Percentiles rank a stretch among this genome's conserved stretches.
phyloP scores from a whole-genome alignment of 2,797 vertebrate species.

The Cyclopterus lumpus region DNA sequence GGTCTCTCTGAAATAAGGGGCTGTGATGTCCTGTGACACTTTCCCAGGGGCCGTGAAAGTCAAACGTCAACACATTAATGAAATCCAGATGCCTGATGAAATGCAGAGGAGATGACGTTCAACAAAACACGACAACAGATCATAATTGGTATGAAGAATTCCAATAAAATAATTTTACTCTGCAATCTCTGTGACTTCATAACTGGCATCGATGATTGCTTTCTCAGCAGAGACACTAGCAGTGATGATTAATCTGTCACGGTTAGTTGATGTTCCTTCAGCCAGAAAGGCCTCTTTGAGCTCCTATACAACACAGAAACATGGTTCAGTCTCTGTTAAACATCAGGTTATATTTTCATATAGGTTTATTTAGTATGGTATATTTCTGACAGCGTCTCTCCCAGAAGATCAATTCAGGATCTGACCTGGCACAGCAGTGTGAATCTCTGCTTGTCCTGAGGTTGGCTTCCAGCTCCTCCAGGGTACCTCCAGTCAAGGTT shows the following conservation, averaged over 20 bases:
- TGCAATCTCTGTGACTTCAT: slow-evolving; percentile 74
- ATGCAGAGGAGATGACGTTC: background rate
- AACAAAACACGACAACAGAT: background rate
- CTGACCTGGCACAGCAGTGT: slow-evolving; percentile 79
- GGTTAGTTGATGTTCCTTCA: slow-evolving; percentile 36
- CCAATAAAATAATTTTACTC: slow-evolving; percentile 44
- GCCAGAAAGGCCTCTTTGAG: slow-evolving; percentile 61
- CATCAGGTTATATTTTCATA: background rate
- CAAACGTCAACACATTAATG: slow-evolving; percentile 82
- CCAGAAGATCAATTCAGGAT: background rate
- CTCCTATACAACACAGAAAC: slow-evolving; percentile 63
- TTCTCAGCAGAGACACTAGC: slow-evolving; percentile 73
- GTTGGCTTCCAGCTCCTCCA: slow-evolving; percentile 72
- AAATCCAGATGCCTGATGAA: slow-evolving; percentile 79
- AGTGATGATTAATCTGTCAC: slow-evolving; percentile 69
- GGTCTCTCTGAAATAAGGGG: slow-evolving; percentile 73
- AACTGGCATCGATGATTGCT: slow-evolving; percentile 67
- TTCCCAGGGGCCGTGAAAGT: slow-evolving; percentile 82
- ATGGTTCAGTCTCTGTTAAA: background rate
- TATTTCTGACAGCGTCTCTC: background rate
- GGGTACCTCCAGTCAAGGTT: slow-evolving; percentile 87
- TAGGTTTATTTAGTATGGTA: background rate
- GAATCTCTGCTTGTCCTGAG: slow-evolving; percentile 78
- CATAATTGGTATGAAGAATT: background rate
- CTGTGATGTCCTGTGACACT: slow-evolving; percentile 82